These are phyloP conservation scores for Orchesella cincta DNA, from an alignment of 1,140 invertebrate species.

Conservation along the genomic window DNA sequence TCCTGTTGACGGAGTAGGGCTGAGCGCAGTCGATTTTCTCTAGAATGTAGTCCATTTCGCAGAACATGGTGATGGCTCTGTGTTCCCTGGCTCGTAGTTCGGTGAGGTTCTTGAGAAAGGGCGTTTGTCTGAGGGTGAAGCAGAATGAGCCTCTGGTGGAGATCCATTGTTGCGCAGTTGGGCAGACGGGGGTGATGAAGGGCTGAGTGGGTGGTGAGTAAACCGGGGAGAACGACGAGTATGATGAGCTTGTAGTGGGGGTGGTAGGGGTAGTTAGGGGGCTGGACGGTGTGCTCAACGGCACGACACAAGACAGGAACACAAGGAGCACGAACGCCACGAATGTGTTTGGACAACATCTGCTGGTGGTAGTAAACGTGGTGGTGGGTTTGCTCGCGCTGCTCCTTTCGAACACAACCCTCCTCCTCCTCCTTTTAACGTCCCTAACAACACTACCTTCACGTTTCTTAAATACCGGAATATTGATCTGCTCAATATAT, in stretches of 20 bases:
- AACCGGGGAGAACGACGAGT: slow-evolving; percentile 17
- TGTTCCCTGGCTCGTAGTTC: slow-evolving; percentile 27
- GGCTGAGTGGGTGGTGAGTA: not conserved
- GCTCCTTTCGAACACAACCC: not conserved
- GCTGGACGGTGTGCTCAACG: slow-evolving; percentile 26
- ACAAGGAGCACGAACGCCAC: not conserved
- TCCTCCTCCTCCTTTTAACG: not conserved
- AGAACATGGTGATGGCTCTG: slow-evolving; percentile 45
- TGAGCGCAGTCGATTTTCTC: slow-evolving; percentile 47
- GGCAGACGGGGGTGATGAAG: not conserved
- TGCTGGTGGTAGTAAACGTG: not conserved
- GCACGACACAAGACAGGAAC: slow-evolving; percentile 17
- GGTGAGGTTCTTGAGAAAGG: slow-evolving; percentile 40
- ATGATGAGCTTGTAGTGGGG: not conserved
- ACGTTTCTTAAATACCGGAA: no score
- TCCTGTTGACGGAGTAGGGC: slow-evolving; percentile 46
- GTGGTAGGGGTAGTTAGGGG: not conserved
- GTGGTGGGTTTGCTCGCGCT: not conserved
- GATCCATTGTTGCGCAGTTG: not conserved
- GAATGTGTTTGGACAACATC: not conserved
- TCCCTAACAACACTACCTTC: not conserved
- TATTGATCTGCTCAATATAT: no score
- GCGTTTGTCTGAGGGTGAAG: slow-evolving; percentile 38
- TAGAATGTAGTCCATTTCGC: slow-evolving; percentile 48
- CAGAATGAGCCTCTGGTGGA: slow-evolving; percentile 38